phyloP scores from a whole-genome alignment of 2,113 vertebrate species.

The Anser cygnoides region DNA sequence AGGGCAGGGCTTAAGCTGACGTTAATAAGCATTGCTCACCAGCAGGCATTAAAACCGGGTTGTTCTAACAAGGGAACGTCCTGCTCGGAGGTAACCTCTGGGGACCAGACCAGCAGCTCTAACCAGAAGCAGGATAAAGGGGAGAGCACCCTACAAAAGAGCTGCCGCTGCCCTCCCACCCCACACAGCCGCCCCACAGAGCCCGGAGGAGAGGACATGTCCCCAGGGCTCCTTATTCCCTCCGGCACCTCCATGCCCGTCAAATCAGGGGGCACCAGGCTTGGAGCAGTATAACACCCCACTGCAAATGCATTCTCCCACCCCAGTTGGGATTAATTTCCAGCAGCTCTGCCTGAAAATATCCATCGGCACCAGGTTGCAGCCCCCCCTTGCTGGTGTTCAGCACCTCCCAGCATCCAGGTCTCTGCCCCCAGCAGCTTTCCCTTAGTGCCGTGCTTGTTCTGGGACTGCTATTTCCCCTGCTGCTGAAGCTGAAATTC shows the following conservation, averaged over 20 bases:
- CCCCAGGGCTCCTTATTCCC: not conserved
- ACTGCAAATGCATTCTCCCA: not conserved
- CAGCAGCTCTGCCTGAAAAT: not conserved
- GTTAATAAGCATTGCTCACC: not conserved
- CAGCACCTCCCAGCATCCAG: not conserved
- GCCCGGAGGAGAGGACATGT: not conserved
- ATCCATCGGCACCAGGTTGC: not conserved
- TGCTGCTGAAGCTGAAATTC: not conserved
- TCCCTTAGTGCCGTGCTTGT: not conserved
- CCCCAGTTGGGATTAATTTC: not conserved
- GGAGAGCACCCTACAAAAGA: not conserved
- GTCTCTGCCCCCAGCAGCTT: not conserved
- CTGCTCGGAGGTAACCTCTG: not conserved
- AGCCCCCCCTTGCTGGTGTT: not conserved
- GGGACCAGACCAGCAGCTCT: not conserved
- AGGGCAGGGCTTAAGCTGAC: not conserved
- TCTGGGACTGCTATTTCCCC: not conserved
- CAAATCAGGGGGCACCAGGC: not conserved
- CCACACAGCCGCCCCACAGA: not conserved
- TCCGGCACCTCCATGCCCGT: not conserved
- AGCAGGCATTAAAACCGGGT: not conserved
- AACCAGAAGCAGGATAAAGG: not conserved
- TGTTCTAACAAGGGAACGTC: not conserved
- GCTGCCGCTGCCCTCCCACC: accelerated
- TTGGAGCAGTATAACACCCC: not conserved